Conservation (phyloP, 1,140 invertebrate species). For the Drosophila biarmipes region DNA sequence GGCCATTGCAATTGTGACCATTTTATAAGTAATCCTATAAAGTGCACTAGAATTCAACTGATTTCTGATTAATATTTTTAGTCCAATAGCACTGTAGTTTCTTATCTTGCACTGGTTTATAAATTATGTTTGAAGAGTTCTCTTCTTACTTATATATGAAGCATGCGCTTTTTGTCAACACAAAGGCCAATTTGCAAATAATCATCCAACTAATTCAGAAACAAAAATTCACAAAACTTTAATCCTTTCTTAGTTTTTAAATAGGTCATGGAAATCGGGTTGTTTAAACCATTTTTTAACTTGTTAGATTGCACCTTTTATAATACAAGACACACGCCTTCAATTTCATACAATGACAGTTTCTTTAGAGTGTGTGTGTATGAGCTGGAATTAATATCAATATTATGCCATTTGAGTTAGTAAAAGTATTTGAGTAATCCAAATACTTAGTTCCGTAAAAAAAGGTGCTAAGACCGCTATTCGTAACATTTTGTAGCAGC, state of each 20-base stretch:
- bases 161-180: slow-evolving; percentile 84
- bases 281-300: neutral
- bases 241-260: slow-evolving; percentile 26
- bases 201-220: slow-evolving; percentile 84
- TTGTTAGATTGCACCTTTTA: neutral
- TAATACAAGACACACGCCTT: slow-evolving; percentile 6
- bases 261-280: slow-evolving; percentile 1
- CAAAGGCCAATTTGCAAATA: slow-evolving; percentile 85
- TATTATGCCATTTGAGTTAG: too few species aligned
- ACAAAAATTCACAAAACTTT: slow-evolving; percentile 74
- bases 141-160: slow-evolving; percentile 51
- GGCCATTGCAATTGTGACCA: slow-evolving; percentile 47
- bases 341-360: neutral
- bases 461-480: too few species aligned
- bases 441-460: too few species aligned
- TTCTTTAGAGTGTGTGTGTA: neutral
- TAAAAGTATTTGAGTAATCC: too few species aligned
- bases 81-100: slow-evolving; percentile 29
- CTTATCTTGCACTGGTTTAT: slow-evolving; percentile 61
- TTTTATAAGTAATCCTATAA: slow-evolving; percentile 26
- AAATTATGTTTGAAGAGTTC: slow-evolving; percentile 27
- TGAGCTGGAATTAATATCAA: slow-evolving; percentile 26
- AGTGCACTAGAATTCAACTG: slow-evolving; percentile 69
- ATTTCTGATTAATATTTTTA: slow-evolving; percentile 73
- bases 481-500: too few species aligned